A percentile compares a stretch with the other conserved stretches of the same genome.
phyloP scores from a whole-genome alignment of 2,888 invertebrate genomes.

The Latrodectus hesperus region DNA sequence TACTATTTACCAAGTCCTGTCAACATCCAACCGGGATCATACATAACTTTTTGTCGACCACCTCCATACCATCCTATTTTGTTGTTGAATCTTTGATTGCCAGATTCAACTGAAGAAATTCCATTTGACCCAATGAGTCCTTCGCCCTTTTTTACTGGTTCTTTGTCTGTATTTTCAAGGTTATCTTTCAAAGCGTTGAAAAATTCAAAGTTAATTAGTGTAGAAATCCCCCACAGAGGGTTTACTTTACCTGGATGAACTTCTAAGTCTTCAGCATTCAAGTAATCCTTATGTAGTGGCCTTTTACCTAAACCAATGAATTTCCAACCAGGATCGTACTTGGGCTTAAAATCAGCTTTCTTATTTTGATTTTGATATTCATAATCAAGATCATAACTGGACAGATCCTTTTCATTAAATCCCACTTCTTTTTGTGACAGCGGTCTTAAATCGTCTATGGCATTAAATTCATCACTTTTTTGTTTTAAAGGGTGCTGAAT shows the following conservation, averaged over 20 bases:
- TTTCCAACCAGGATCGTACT: constrained; percentile 66
- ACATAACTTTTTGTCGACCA: constrained; percentile 39
- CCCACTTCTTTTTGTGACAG: neutral
- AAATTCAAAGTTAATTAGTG: constrained; percentile 55
- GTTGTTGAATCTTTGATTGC: constrained; percentile 4
- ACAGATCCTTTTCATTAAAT: neutral
- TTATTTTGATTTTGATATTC: constrained; percentile 6
- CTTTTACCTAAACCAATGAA: constrained; percentile 67
- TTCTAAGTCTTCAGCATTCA: neutral
- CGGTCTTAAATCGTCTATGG: constrained; percentile 18
- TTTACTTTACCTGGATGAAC: neutral
- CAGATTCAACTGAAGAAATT: neutral
- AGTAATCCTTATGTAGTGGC: constrained; percentile 19
- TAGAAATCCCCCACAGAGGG: constrained; percentile 46
- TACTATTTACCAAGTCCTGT: constrained; percentile 60
- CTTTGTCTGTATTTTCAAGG: constrained; percentile 31
- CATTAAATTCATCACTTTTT: constrained; percentile 33
- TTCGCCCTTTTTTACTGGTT: constrained; percentile 45
- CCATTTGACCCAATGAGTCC: constrained; percentile 3
- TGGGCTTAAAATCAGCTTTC: constrained; percentile 53
- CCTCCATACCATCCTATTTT: constrained; percentile 8
- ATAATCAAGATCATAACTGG: neutral
- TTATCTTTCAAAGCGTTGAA: constrained; percentile 49
- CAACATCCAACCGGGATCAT: constrained; percentile 66
- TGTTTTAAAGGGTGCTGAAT: neutral